Conservation (phyloP, 2,797 vertebrate genomes). For the Pipistrellus pygmaeus region DNA sequence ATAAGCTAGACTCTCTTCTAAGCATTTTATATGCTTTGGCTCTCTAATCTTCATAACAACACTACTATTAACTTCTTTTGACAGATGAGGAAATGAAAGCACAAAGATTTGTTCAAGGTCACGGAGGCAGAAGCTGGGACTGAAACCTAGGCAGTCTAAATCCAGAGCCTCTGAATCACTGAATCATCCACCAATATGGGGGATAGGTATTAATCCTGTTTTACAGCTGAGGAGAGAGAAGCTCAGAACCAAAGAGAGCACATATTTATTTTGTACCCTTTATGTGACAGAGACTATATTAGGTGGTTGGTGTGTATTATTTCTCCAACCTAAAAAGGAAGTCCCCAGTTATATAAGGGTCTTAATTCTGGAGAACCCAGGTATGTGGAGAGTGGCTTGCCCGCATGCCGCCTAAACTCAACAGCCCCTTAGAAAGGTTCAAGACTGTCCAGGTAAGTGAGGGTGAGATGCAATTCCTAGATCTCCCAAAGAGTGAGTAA, state of each 20-base stretch:
- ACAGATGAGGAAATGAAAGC: slow-evolving; percentile 11
- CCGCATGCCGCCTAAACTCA: slow-evolving; percentile 21
- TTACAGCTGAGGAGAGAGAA: slow-evolving; percentile 49
- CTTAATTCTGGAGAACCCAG: slow-evolving; percentile 22
- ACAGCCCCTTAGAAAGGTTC: slow-evolving; percentile 20
- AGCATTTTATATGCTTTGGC: slow-evolving; percentile 2
- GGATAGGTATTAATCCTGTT: slow-evolving; percentile 28
- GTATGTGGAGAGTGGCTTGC: slow-evolving; percentile 15
- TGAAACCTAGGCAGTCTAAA: slow-evolving; percentile 34
- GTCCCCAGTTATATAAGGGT: slow-evolving; percentile 29
- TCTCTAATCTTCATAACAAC: slow-evolving; percentile 19
- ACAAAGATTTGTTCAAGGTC: slow-evolving; percentile 4
- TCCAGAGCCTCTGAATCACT: slow-evolving; percentile 46
- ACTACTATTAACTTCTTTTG: slow-evolving; percentile 41
- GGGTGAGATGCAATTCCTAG: neutral
- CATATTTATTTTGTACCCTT: slow-evolving; percentile 27
- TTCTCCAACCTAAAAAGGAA: slow-evolving; percentile 43
- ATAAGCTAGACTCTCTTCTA: neutral
- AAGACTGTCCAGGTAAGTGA: neutral
- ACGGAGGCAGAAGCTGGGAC: slow-evolving; percentile 26
- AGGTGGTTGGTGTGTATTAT: slow-evolving; percentile 2
- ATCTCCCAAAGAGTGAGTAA: slow-evolving; percentile 46
- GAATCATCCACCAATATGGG: neutral
- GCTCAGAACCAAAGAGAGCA: slow-evolving; percentile 42
- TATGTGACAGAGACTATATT: slow-evolving; percentile 34